phyloP scores from a whole-genome alignment of 2,797 vertebrate species.

The Chiloscyllium punctatum region DNA sequence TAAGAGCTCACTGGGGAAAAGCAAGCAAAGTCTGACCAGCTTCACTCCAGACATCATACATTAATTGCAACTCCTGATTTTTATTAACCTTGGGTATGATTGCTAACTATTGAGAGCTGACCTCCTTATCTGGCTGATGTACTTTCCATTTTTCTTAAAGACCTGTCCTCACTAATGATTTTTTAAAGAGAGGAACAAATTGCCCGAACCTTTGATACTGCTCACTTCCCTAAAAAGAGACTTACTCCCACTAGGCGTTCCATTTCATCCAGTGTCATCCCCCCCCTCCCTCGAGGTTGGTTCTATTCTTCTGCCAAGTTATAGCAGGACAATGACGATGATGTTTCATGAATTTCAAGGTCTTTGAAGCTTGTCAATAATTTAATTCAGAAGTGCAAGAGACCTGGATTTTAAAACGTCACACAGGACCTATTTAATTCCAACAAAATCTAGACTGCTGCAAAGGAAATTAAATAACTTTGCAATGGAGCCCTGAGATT shows the following conservation, averaged over 20 bases:
- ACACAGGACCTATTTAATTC: background rate
- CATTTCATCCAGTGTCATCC: background rate
- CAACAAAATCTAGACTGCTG: background rate
- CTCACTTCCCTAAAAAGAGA: background rate
- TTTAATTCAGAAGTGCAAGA: background rate
- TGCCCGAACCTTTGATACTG: background rate
- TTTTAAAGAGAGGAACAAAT: background rate
- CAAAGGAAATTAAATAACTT: background rate
- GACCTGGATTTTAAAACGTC: background rate
- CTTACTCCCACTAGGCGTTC: background rate
- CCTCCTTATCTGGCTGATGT: background rate
- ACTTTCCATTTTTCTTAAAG: background rate
- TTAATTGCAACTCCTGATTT: conserved; percentile 22
- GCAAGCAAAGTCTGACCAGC: background rate
- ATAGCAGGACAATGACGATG: background rate
- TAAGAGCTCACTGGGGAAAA: background rate
- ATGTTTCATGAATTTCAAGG: background rate
- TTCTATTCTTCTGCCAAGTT: background rate
- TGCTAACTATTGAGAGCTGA: background rate
- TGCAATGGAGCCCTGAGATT: background rate
- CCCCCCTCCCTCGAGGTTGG: background rate
- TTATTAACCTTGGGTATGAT: conserved; percentile 17
- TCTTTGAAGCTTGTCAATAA: background rate
- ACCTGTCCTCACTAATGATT: background rate
- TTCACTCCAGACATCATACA: background rate